phyloP scores from a whole-genome alignment of 1,140 invertebrate genomes.

The Drosophila repleta region DNA sequence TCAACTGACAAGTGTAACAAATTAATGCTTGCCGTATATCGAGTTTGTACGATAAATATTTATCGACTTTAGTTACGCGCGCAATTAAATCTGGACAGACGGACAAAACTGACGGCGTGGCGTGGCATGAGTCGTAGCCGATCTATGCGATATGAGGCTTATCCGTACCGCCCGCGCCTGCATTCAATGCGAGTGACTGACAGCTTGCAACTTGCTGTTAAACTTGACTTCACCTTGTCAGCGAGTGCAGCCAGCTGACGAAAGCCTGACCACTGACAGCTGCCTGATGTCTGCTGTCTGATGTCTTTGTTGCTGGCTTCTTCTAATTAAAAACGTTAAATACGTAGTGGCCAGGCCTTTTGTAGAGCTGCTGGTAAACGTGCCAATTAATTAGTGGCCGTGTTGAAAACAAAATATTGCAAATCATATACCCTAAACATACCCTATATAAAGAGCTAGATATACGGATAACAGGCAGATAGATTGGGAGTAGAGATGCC shows the following conservation, averaged over 20 bases:
- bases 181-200: slow-evolving; percentile 6
- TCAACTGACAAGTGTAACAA: slow-evolving; percentile 53
- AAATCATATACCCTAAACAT: slow-evolving; percentile 25
- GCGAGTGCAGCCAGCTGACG: slow-evolving; percentile 41
- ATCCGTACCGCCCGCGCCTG: slow-evolving; percentile 20
- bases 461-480: too few relatives aligned
- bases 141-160: slow-evolving; percentile 17
- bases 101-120: slow-evolving; percentile 28
- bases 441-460: background rate
- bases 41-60: slow-evolving; percentile 60
- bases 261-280: background rate
- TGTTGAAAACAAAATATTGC: slow-evolving; percentile 58
- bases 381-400: slow-evolving; percentile 68
- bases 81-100: slow-evolving; percentile 44
- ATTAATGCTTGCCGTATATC: slow-evolving; percentile 46
- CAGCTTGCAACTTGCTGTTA: slow-evolving; percentile 8
- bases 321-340: slow-evolving; percentile 44
- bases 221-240: slow-evolving; percentile 26
- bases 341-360: slow-evolving; percentile 9
- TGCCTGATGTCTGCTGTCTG: slow-evolving; percentile 3
- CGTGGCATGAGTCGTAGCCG: slow-evolving; percentile 37
- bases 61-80: slow-evolving; percentile 45
- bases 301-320: slow-evolving; percentile 25
- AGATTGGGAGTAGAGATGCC: too few relatives aligned
- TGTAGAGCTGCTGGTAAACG: slow-evolving; percentile 28